Evolutionary conservation across 2,888 invertebrate species (phyloP), one percentile per base, ranked within the genome.

Genomic region (Pristionchus fissidentatus): DNA sequence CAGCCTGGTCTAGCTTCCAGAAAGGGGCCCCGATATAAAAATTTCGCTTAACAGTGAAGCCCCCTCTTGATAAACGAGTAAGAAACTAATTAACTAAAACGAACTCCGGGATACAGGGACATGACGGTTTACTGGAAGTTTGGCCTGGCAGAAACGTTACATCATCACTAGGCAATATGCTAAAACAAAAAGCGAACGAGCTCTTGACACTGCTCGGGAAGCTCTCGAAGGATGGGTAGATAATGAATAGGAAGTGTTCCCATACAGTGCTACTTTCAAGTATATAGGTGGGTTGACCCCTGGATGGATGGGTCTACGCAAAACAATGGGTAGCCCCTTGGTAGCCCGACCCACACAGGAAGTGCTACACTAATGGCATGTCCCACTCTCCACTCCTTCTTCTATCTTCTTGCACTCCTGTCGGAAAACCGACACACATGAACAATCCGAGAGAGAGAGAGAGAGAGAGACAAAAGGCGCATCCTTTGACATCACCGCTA

Each of bases 241-340:
- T 70, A 70, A 70, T 70, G 70, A 70, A 70, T 41, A 41, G 70
- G 62, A 26, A 13, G 26, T 66, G 66, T 66, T 66, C 66, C 66
- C 66, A 66, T 66, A 66, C 66, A 66, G 3, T 10, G 62, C 15
- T n/a, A n/a, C 66, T 38, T 35, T 66, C 66, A 70, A 70, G 70
- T n/a, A n/a, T n/a, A n/a, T n/a, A n/a, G n/a, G n/a, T 70, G 70
- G 43, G 70, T 43, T 70, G 70, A 70, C 70, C 70, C 41, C 70
- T n/a, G n/a, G n/a, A n/a, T n/a, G n/a, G n/a, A n/a, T n/a, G n/a
- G n/a, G n/a, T n/a, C 70, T 60, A 29, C 60, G 70, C 38, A 55
- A 41, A 38, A 70, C 70, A 70, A 70, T 70, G 70, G 32, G 32
- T 62, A 29, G 5, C 2, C n/a, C 19, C 41, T 38, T 41, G 70